Percentiles rank a stretch among this genome's conserved stretches.
Conservation (phyloP, 2,113 vertebrate species). For the Podarcis cretensis region DNA sequence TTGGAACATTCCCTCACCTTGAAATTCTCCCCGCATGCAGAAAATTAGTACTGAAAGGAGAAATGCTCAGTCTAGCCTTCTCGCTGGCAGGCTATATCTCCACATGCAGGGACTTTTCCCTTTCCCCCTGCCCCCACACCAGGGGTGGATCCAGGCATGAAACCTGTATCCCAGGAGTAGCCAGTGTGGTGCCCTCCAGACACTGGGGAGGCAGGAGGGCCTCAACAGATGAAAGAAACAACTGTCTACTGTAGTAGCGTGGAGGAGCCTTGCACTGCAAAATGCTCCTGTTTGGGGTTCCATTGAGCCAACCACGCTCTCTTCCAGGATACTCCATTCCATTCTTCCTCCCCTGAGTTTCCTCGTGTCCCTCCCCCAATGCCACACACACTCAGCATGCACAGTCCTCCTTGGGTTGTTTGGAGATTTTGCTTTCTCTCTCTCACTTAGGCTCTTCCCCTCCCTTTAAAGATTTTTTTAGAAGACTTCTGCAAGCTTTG, state of each 20-base stretch:
- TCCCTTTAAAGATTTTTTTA: background rate
- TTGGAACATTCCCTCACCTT: background rate
- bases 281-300: background rate
- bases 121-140: too few species aligned
- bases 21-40: background rate
- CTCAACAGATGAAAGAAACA: too few species aligned
- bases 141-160: background rate
- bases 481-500: background rate
- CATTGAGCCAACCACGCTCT: background rate
- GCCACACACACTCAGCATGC: background rate
- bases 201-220: too few species aligned
- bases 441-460: background rate
- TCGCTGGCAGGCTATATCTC: background rate
- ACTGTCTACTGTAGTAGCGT: too few species aligned
- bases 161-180: too few species aligned
- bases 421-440: too few species aligned
- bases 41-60: background rate
- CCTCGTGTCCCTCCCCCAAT: accelerated
- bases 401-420: background rate
- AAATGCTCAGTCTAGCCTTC: background rate
- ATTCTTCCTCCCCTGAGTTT: background rate
- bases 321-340: background rate
- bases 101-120: background rate
- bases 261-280: too few species aligned
- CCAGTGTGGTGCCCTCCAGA: too few species aligned